Evolutionary conservation across 53 echinoderm and acorn worm species (phyloP).

Genomic region (Antedon mediterranea): DNA sequence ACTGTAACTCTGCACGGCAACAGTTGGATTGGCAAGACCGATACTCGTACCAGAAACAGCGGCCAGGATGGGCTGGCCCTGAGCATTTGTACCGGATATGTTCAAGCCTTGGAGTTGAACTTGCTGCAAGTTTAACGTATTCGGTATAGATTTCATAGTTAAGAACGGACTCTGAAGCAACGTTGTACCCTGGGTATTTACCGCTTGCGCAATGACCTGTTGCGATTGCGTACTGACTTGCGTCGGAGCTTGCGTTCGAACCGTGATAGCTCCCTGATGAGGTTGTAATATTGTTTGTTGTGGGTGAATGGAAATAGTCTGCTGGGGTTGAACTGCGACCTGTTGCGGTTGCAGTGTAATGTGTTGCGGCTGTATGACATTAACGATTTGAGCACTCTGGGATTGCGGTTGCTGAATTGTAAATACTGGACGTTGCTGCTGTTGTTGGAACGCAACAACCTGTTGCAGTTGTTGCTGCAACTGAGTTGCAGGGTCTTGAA

Average conservation of each 20-base stretch:
- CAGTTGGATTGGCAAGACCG: background rate
- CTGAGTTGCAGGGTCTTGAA: constrained; percentile 24
- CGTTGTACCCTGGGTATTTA: constrained; percentile 20
- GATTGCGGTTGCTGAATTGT: constrained; percentile 6
- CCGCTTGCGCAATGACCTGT: constrained; percentile 1
- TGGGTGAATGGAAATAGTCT: constrained; percentile 25
- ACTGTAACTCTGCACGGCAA: background rate
- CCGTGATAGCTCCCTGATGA: constrained; percentile 33
- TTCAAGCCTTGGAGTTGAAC: constrained; percentile 23
- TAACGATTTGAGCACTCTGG: background rate
- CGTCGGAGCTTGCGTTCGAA: constrained; percentile 17
- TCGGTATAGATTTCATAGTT: constrained; percentile 13
- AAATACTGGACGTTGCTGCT: constrained; percentile 19
- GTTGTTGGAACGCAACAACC: constrained; percentile 29
- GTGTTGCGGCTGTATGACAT: constrained; percentile 21
- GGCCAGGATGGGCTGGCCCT: background rate
- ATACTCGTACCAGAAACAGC: background rate
- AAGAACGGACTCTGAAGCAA: constrained; percentile 21
- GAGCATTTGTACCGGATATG: constrained; percentile 14
- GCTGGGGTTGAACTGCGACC: constrained; percentile 28
- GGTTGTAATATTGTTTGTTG: constrained; percentile 31
- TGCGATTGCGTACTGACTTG: constrained; percentile 17
- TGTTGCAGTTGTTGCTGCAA: constrained; percentile 38
- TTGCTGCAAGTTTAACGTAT: constrained; percentile 20
- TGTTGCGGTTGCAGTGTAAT: background rate